Evolutionary conservation across 2,888 invertebrate genomes (phyloP).

Genomic region (Anthophora plumipes): DNA sequence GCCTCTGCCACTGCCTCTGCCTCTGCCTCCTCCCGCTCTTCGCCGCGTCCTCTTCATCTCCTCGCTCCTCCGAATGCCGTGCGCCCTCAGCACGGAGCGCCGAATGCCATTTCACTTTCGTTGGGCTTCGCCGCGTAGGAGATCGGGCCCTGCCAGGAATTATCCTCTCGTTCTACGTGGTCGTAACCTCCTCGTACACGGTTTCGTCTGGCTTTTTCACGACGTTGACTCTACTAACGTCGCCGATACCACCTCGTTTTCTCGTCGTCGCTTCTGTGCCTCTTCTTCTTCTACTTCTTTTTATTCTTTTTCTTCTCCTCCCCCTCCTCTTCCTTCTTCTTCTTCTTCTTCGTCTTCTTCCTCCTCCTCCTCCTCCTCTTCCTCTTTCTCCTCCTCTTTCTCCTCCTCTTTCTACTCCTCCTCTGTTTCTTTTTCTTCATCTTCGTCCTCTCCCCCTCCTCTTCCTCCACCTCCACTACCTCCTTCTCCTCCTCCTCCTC

Average conservation of each 20-base stretch:
- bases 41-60: slow-evolving; percentile 73
- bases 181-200: slow-evolving; percentile 73
- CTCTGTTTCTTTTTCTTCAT: slow-evolving; percentile 50
- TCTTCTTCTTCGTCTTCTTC: slow-evolving; percentile 35
- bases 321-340: slow-evolving; percentile 53
- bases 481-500: slow-evolving; percentile 46
- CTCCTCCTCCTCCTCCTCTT: slow-evolving; percentile 21
- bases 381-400: slow-evolving; percentile 46
- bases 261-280: slow-evolving; percentile 67
- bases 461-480: slow-evolving; percentile 34
- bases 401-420: slow-evolving; percentile 50
- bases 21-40: slow-evolving; percentile 66
- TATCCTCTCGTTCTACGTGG: slow-evolving; percentile 77
- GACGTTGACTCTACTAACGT: slow-evolving; percentile 60
- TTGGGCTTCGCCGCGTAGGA: slow-evolving; percentile 83
- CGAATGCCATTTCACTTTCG: slow-evolving; percentile 85
- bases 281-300: slow-evolving; percentile 50
- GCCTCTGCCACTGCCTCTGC: slow-evolving; percentile 58
- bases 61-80: slow-evolving; percentile 79
- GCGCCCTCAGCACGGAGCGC: slow-evolving; percentile 78
- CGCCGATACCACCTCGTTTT: slow-evolving; percentile 63
- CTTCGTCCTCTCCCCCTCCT: slow-evolving; percentile 43
- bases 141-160: slow-evolving; percentile 81
- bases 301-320: slow-evolving; percentile 46
- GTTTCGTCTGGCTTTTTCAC: slow-evolving; percentile 72